Conservation (phyloP, 2,888 invertebrate genomes). For the Idaea straminata region DNA sequence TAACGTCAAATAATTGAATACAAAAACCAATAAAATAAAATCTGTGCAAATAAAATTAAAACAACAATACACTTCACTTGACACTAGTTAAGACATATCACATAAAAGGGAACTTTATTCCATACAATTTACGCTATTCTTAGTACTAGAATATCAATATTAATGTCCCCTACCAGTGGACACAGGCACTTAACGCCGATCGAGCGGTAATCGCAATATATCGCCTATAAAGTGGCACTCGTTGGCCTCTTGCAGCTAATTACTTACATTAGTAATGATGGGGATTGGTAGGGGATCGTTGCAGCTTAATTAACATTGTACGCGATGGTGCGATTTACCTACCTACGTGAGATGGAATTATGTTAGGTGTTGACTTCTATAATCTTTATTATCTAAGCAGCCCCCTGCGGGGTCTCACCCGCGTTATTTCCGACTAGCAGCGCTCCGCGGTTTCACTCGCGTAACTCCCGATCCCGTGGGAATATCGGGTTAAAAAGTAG, state of each 20-base stretch:
- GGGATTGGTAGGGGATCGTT: slow-evolving; percentile 33
- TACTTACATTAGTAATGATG: slow-evolving; percentile 73
- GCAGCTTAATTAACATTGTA: slow-evolving; percentile 52
- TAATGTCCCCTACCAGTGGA: slow-evolving; percentile 43
- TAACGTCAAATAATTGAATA: no score
- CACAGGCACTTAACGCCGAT: slow-evolving; percentile 66
- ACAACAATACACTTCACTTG: slow-evolving; percentile 36
- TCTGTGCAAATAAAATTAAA: background rate
- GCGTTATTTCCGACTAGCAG: no score
- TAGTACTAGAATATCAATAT: slow-evolving; percentile 4
- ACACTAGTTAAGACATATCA: slow-evolving; percentile 69
- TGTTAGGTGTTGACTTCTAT: slow-evolving; percentile 23
- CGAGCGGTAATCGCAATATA: slow-evolving; percentile 67
- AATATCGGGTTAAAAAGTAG: no score
- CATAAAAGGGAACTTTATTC: slow-evolving; percentile 50
- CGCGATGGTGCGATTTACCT: slow-evolving; percentile 34
- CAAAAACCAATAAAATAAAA: background rate
- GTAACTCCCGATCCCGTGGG: no score
- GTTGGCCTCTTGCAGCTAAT: slow-evolving; percentile 64
- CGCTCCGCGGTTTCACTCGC: no score
- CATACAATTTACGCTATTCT: slow-evolving; percentile 32
- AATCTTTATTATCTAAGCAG: slow-evolving; percentile 14
- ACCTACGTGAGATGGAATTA: slow-evolving; percentile 28
- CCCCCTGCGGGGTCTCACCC: no score
- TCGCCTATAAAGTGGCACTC: slow-evolving; percentile 61